Evolutionary conservation across 2,888 invertebrate genomes (phyloP).

Genomic region (Malacosoma neustria): DNA sequence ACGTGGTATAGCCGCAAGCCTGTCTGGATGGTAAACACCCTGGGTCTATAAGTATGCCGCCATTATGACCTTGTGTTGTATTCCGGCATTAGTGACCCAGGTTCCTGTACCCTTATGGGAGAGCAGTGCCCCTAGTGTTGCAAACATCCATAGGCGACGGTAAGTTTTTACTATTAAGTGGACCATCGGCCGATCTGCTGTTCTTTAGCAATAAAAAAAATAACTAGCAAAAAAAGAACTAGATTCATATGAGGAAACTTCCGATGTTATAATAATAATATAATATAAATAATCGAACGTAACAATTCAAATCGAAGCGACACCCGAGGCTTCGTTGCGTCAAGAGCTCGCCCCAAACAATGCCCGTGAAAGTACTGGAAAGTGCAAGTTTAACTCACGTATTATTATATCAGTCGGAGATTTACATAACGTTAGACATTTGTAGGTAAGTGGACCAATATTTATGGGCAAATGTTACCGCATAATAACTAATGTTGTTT

Average conservation of each 20-base stretch:
- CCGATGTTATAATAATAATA: neutral
- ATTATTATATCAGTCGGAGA: conserved; percentile 62
- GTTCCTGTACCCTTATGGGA: no score
- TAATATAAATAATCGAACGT: neutral
- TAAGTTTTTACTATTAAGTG: no score
- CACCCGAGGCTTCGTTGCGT: conserved; percentile 36
- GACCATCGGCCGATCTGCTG: no score
- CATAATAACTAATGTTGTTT: neutral
- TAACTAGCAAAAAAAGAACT: no score
- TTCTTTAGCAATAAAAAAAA: no score
- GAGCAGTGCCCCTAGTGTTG: no score
- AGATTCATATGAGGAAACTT: neutral
- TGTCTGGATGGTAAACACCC: no score
- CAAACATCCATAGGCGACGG: no score
- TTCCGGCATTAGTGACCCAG: no score
- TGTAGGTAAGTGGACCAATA: conserved; percentile 63
- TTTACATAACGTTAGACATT: conserved; percentile 63
- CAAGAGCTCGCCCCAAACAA: conserved; percentile 35
- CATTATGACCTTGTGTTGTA: no score
- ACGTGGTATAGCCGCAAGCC: no score
- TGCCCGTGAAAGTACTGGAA: conserved; percentile 71
- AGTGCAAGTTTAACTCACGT: conserved; percentile 65
- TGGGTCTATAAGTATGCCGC: no score
- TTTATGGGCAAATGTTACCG: conserved; percentile 24
- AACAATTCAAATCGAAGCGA: conserved; percentile 9